A percentile compares a stretch with the other conserved stretches of the same genome.
phyloP scores from a whole-genome alignment of 2,113 vertebrate species.

The Entomyzon cyanotis region DNA sequence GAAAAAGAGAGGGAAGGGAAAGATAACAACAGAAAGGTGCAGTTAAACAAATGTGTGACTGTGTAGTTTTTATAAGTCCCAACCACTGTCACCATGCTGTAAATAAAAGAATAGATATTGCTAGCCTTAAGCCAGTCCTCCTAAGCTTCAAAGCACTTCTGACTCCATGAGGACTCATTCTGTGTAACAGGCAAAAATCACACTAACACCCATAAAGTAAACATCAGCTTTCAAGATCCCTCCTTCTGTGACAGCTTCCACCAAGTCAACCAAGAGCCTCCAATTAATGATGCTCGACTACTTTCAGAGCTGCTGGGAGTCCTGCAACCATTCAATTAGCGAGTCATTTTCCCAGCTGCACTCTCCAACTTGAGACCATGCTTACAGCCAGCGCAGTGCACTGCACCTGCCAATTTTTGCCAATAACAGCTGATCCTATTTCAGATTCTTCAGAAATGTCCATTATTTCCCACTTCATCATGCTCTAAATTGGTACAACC shows the following conservation, averaged over 20 bases:
- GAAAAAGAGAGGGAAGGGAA: background rate
- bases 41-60: background rate
- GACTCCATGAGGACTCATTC: background rate
- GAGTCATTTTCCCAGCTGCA: constrained; percentile 57
- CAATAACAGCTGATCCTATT: constrained; percentile 45
- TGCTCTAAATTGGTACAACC: constrained; percentile 45
- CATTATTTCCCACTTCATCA: constrained; percentile 64
- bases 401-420: constrained; percentile 52
- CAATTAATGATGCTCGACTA: background rate
- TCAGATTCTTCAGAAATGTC: constrained; percentile 37
- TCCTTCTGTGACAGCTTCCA: background rate
- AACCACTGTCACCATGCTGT: background rate
- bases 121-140: background rate
- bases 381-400: background rate
- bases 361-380: background rate
- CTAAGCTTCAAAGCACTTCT: background rate
- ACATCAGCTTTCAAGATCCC: background rate
- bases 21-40: background rate
- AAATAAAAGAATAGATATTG: background rate
- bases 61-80: background rate
- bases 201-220: background rate
- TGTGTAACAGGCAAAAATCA: background rate
- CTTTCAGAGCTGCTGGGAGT: constrained; percentile 27
- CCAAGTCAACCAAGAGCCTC: background rate
- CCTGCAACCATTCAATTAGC: constrained; percentile 49